Base-by-base conservation (phyloP, 1,140 invertebrate genomes). In the Penaeus indicus region DNA sequence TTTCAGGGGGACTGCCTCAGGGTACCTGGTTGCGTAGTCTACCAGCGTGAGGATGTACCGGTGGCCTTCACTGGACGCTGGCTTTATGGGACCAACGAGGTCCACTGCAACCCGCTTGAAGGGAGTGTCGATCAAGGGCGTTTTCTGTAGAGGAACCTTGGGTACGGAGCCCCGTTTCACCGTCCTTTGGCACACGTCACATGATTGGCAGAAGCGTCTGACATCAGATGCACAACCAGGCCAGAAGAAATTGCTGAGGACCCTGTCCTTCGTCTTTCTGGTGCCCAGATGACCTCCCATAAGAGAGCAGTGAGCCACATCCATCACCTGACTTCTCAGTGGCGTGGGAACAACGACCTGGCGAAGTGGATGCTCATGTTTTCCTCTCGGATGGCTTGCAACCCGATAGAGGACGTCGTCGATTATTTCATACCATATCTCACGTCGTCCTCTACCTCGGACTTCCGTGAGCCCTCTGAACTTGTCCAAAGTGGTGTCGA, bases 101-200 rank as follows among this genome's bases (percentile, higher is more conserved):
- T 72, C 84, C 32, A 32, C 32, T 32, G 32, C 32, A 32, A 32
- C 32, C 2, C 32, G 32, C 32, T 32, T 0, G 32, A 77, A 75
- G 75, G 54, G 84, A n/a, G 32, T 27, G n/a, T 47, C 60, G 13
- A 77, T 85, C 16, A 85, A 2, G 0, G 84, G 84, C 4, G 42
- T 54, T n/a, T 72, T 54, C 10, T 54, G 42, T 62, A 77, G 77
- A 25, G 54, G 69, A 0, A 85, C 54, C 21, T 77, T 85, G 62
- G 16, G 18, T 25, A 85, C 38, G 2, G 54, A 62, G 2, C 67
- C 54, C 8, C 32, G 75, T 25, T 47, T 67, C 3, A 77, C 54
- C 1, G 47, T 75, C 54, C 61, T 75, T 21, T 85, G 84, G 32
- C 32, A 85, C 25, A 85, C n/a, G 21, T 85, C 69, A 77, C 69